Base-by-base conservation (phyloP, 2,113 vertebrate genomes). In the Cyanoramphus novaezelandiae region DNA sequence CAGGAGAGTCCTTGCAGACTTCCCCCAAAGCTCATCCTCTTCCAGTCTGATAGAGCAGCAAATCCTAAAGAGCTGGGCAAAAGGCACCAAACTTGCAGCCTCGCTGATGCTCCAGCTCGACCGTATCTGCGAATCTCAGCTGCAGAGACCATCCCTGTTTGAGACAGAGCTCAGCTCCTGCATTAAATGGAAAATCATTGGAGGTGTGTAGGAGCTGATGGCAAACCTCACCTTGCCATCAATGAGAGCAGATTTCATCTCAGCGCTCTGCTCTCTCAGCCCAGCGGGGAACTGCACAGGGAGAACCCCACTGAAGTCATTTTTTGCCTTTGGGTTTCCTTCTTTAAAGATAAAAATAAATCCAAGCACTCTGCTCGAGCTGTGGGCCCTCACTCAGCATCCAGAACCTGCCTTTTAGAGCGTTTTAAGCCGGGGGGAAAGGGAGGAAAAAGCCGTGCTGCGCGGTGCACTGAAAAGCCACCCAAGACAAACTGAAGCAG, bases 341-440 rank as follows among this genome's bases (percentile, higher is more conserved):
- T 8, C 57, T 81, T 81, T 88, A 78, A 47, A 93, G 65, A 64
- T 15, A 71, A 84, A 92, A 94, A 89, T 70, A 92, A 93, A 94
- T 46, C 46, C 82, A 65, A 82, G 44, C 60, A n/a, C 86, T 88
- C 55, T 23, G 21, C 59, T 83, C 52, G 44, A 92, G 77, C 3
- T 10, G 63, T 14, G 50, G 63, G 31, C 37, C 68, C 60, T 83
- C 55, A 64, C 83, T 78, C 88, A 55, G 71, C 6, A 39, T 39
- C 64, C 28, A 39, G 25, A 20, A 53, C 17, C 75, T 87, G 62
- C 39, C 43, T 90, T 72, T 43, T 31, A 14, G 35, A 72, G 49
- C 2, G 43, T 6, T 17, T 70, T 72, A n/a, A 35, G 33, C 27
- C 4, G 1, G 8, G 7, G 44, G 10, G 11, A 7, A 64, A 39